Evolutionary conservation across 2,113 vertebrate species (phyloP).

Genomic region (Bolborhynchus lineola): DNA sequence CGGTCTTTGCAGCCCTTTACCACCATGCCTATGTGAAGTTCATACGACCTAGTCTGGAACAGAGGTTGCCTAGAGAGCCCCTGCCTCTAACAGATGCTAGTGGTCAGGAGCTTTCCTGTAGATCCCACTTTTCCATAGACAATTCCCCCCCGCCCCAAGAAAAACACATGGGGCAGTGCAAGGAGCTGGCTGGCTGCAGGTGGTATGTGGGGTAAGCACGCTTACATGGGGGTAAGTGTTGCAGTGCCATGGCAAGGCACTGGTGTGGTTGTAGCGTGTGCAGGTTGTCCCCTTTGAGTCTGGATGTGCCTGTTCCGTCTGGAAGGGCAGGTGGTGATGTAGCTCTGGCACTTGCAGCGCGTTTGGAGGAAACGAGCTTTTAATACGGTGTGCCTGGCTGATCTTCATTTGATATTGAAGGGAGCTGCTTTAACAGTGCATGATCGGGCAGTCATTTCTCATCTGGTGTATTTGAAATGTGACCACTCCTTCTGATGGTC

Average conservation of each 20-base stretch:
- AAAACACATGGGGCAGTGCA: fast-evolving
- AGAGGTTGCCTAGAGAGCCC: neutral
- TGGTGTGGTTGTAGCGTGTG: fast-evolving
- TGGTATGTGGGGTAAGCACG: neutral
- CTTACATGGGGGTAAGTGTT: fast-evolving
- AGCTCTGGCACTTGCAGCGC: neutral
- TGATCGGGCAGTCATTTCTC: neutral
- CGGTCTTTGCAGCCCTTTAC: neutral
- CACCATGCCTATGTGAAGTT: neutral
- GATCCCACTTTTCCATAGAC: neutral
- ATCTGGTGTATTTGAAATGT: neutral
- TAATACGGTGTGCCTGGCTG: neutral
- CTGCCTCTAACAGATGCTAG: neutral
- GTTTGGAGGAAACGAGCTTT: neutral
- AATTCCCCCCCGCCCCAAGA: neutral
- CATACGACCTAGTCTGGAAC: neutral
- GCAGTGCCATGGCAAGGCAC: neutral
- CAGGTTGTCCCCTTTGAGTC: neutral
- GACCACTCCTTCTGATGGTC: neutral
- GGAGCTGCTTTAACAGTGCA: neutral
- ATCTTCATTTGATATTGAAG: neutral
- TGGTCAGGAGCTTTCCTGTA: neutral
- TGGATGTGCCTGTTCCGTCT: neutral
- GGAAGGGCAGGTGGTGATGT: fast-evolving
- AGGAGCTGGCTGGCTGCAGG: neutral